Evolutionary conservation across 1,140 invertebrate species (phyloP).

Genomic region (Mamestra configurata): DNA sequence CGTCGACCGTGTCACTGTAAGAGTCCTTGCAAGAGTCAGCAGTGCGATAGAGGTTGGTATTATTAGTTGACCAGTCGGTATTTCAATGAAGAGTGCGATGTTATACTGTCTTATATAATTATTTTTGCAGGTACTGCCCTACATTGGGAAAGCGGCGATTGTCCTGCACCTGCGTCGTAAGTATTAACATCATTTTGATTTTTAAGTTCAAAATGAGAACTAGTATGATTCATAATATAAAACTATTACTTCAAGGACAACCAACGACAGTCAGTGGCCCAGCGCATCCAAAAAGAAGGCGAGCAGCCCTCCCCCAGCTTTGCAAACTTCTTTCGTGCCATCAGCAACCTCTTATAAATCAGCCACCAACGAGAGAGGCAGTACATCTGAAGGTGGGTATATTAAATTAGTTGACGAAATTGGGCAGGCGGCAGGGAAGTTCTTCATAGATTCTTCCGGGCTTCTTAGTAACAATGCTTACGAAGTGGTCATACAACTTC

Average conservation of each 20-base stretch:
- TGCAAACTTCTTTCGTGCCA: slow-evolving; percentile 63
- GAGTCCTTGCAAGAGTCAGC: neutral
- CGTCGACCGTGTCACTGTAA: neutral
- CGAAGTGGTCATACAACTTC: slow-evolving; percentile 82
- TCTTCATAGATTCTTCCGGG: slow-evolving; percentile 79
- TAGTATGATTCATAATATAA: neutral
- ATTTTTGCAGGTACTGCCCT: neutral
- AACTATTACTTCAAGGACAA: slow-evolving; percentile 4
- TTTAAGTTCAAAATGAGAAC: neutral
- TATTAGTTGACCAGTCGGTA: neutral
- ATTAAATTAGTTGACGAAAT: slow-evolving; percentile 72
- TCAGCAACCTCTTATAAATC: slow-evolving; percentile 74
- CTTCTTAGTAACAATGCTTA: slow-evolving; percentile 80
- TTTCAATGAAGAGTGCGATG: neutral
- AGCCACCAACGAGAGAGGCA: slow-evolving; percentile 65
- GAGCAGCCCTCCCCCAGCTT: slow-evolving; percentile 26
- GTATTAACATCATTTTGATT: neutral
- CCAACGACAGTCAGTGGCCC: neutral
- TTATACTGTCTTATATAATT: neutral
- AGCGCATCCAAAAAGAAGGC: neutral
- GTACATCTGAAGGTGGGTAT: slow-evolving; percentile 60
- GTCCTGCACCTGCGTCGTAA: neutral
- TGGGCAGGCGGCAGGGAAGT: slow-evolving; percentile 72
- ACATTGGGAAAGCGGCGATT: slow-evolving; percentile 18
- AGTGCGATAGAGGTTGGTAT: slow-evolving; percentile 39